Base-by-base conservation (phyloP, 2,113 vertebrate genomes). In the Meles meles region DNA sequence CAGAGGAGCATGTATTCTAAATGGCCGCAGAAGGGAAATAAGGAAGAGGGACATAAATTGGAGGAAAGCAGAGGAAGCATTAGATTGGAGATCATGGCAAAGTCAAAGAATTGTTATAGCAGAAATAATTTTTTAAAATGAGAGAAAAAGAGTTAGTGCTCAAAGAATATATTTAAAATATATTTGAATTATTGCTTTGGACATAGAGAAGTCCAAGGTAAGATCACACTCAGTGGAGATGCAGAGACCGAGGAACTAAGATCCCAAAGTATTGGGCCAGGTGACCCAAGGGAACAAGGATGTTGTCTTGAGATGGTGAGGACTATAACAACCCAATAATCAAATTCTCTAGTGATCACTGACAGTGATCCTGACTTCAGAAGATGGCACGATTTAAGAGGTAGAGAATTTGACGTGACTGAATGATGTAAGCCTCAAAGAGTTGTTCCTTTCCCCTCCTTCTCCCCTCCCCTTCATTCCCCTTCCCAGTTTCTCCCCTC, bases 81-180 rank as follows among this genome's bases (percentile, higher is more conserved):
- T 87, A 79, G 67, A 49, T 15, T 80, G 34, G 49, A 94, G 88
- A 94, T 52, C 31, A 94, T 71, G 27, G 77, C 21, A 15, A 86
- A 74, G 20, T 37, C 49, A 83, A 83, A 96, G 52, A 79, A 77
- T 92, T 88, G 13, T 42, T 74, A 18, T 39, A 80, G 88, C 7
- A 59, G 44, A 85, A 81, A 59, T 61, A 90, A 83, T 72, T 61
- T 61, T 61, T 27, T 2, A 27, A 84, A 72, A 34, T 11, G 59
- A 63, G 39, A 71, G 67, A 27, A 79, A 37, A 72, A 89, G 34
- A 67, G 14, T 42, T 79, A 65, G 29, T 74, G 27, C 52, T 83
- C 83, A 83, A 82, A 87, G 67, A 91, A 27, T 61, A 69, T 63
- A 76, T 72, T 76, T 20, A 15, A 4, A 74, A 42, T 84, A 59